These are phyloP conservation scores for Acholoe squamosa DNA, from an alignment of 2,888 invertebrate species.

Conservation along the genomic window DNA sequence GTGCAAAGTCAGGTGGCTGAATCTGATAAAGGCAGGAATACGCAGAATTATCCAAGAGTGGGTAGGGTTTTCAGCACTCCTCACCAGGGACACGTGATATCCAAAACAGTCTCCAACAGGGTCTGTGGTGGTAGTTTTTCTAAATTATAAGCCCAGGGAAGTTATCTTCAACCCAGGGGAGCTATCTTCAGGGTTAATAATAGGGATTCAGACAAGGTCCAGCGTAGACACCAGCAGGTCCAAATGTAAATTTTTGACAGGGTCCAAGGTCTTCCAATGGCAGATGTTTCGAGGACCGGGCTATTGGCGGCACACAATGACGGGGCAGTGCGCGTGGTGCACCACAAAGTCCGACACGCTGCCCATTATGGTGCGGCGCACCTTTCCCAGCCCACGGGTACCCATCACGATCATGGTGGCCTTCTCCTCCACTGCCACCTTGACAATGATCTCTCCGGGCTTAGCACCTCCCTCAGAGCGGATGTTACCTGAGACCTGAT, in stretches of 20 bases:
- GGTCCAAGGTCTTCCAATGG: not conserved
- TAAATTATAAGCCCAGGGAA: too few species aligned
- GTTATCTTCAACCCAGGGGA: too few species aligned
- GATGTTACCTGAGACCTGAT: slow-evolving; percentile 69
- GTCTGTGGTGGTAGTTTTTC: not conserved
- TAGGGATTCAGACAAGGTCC: too few species aligned
- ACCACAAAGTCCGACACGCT: slow-evolving; percentile 72
- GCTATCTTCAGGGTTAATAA: too few species aligned
- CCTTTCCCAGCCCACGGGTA: slow-evolving; percentile 71
- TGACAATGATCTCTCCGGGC: slow-evolving; percentile 70
- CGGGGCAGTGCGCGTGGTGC: slow-evolving; percentile 72
- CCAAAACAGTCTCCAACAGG: not conserved
- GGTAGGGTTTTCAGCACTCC: too few species aligned
- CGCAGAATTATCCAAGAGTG: too few species aligned
- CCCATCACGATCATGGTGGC: slow-evolving; percentile 71
- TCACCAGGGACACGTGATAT: too few species aligned
- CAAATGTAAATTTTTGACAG: not conserved
- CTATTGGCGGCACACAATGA: slow-evolving; percentile 71
- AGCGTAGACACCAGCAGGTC: too few species aligned
- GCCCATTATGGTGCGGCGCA: slow-evolving; percentile 72
- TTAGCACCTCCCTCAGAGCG: slow-evolving; percentile 69
- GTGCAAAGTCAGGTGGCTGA: too few species aligned
- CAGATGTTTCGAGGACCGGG: not conserved
- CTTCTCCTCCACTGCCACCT: slow-evolving; percentile 69
- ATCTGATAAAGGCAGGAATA: too few species aligned